Conservation (phyloP, 1,140 invertebrate genomes). For the Amphibalanus amphitrite region DNA sequence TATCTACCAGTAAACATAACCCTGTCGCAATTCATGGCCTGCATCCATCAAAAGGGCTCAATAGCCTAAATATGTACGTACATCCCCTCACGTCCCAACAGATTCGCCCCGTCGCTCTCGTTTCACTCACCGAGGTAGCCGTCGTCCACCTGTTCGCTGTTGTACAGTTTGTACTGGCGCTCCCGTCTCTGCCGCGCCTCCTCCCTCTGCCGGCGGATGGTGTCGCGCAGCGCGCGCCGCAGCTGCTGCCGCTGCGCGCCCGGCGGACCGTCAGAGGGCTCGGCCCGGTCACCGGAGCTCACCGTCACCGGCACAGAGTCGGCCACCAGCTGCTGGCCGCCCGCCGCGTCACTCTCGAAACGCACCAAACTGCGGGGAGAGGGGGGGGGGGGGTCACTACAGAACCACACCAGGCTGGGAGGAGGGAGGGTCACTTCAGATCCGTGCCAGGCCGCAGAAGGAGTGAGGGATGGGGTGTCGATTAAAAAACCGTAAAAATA, state of each 20-base stretch:
- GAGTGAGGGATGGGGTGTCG: no score
- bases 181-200: neutral
- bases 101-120: no score
- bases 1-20: no score
- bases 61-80: no score
- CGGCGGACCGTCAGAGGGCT: neutral
- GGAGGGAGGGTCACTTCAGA: no score
- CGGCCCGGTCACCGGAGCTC: neutral
- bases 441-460: no score
- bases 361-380: conserved; percentile 5
- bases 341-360: conserved; percentile 8
- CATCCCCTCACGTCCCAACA: no score
- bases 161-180: conserved; percentile 3
- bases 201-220: neutral
- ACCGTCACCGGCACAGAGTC: conserved; percentile 5
- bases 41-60: no score
- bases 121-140: neutral
- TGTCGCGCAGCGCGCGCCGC: neutral
- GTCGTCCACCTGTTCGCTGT: conserved; percentile 5
- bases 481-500: no score
- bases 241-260: conserved; percentile 6
- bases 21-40: no score
- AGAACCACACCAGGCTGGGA: no score
- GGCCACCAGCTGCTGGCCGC: conserved; percentile 5
- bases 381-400: no score